Conservation (phyloP, 2,797 vertebrate genomes). For the Thripadectes ignobilis region DNA sequence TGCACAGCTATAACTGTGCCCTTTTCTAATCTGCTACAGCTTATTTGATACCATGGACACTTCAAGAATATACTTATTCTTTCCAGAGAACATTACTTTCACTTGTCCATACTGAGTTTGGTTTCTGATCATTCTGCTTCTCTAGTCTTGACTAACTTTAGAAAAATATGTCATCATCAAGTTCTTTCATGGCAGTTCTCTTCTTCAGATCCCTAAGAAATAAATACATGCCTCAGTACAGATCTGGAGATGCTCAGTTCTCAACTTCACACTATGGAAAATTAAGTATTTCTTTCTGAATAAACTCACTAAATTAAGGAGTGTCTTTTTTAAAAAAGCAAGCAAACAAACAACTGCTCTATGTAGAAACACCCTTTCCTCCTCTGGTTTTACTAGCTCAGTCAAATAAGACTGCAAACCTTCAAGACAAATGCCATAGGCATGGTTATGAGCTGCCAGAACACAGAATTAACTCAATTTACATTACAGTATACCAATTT, state of each 20-base stretch:
- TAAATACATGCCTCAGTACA: background rate
- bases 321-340: background rate
- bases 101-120: background rate
- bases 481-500: background rate
- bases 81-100: background rate
- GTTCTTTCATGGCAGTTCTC: background rate
- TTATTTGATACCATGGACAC: background rate
- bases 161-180: background rate
- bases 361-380: accelerated
- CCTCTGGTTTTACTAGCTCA: background rate
- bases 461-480: background rate
- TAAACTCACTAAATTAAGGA: background rate
- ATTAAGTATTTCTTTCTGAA: background rate
- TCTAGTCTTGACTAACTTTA: constrained; percentile 9
- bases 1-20: background rate
- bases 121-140: background rate
- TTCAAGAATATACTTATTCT: background rate
- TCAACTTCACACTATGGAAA: background rate
- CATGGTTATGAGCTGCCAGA: background rate
- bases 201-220: background rate
- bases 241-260: accelerated
- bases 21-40: background rate
- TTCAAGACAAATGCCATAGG: background rate
- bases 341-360: background rate
- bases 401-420: background rate